Base-by-base conservation (phyloP, 2,888 invertebrate genomes). In the Drosophila cyrtoloma region DNA sequence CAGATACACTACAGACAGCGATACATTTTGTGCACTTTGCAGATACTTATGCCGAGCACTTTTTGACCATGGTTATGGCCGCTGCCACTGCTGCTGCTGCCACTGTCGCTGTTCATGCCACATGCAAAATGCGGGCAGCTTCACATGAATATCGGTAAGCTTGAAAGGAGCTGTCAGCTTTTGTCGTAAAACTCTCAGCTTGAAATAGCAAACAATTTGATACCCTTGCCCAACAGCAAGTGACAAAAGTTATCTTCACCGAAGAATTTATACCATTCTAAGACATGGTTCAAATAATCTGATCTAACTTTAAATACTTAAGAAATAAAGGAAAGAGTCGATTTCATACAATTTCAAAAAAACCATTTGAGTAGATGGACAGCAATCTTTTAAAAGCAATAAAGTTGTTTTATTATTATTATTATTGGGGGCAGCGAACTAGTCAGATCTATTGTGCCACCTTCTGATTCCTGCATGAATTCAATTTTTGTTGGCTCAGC, bases 21-120 rank as follows among this genome's bases (percentile, higher is more conserved):
- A 61, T 74, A 74, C 67, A 73, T 81, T 84, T 75, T 77, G 68
- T 73, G 60, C 82, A 77, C 67, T 70, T 80, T 74, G 64, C 73
- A 75, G 59, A 66, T 77, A 65, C 58, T 66, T 79, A 37, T 28
- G 50, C n/a, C 14, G 19, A 33, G 44, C 58, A 35, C 56, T 69
- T 66, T 62, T 71, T 72, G 72, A 51, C 60, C 65, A 79, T 78
- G 82, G 72, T 78, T 81, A 81, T 78, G 76, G 72, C 42, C 71
- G 33, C 14, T 32, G 44, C 35, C 14, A 30, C 58, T 50, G 26
- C 51, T 16, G 72, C 42, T 69, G 33, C 14, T 32, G 44, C 35
- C 14, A 30, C 58, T 50, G 26, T 9, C 26, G 26, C 51, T 51
- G 51, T 59, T 60, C 44, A 47, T 55, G 51, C 59, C 50, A 65